These are phyloP conservation scores for Drosophila baimaii DNA, from an alignment of 1,140 invertebrate genomes.

Conservation along the genomic window DNA sequence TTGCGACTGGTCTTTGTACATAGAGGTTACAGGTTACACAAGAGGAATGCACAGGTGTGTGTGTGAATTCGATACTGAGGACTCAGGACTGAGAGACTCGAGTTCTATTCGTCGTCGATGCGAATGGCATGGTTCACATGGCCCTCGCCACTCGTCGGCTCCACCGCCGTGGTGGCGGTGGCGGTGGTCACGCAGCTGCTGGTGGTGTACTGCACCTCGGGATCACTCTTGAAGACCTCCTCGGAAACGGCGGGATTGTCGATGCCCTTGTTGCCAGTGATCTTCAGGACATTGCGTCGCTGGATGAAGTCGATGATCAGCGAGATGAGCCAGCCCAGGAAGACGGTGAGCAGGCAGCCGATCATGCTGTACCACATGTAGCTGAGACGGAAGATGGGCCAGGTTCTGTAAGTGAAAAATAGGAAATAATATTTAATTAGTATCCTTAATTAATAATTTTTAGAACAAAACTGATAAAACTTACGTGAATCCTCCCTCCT, in stretches of 20 bases:
- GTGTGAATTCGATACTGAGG: not conserved
- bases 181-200: constrained; percentile 22
- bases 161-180: constrained; percentile 6
- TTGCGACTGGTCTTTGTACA: constrained; percentile 73
- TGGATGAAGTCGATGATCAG: constrained; percentile 87
- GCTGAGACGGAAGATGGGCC: constrained; percentile 87
- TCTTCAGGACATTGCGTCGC: constrained; percentile 68
- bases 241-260: constrained; percentile 59
- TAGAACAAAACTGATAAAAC: constrained; percentile 11
- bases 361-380: constrained; percentile 90
- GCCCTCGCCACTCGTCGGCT: constrained; percentile 38
- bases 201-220: constrained; percentile 44
- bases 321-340: constrained; percentile 90
- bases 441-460: too few species aligned
- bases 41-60: constrained; percentile 37
- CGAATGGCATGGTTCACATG: constrained; percentile 76
- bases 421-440: not conserved
- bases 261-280: constrained; percentile 85
- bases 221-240: constrained; percentile 61
- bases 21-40: constrained; percentile 66
- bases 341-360: constrained; percentile 89
- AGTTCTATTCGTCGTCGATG: constrained; percentile 69
- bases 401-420: constrained; percentile 68
- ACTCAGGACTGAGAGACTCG: constrained; percentile 11
- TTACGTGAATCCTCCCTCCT: constrained; percentile 68